Evolutionary conservation across 1,140 invertebrate species (phyloP).

Genomic region (Archegozetes longisetosus): DNA sequence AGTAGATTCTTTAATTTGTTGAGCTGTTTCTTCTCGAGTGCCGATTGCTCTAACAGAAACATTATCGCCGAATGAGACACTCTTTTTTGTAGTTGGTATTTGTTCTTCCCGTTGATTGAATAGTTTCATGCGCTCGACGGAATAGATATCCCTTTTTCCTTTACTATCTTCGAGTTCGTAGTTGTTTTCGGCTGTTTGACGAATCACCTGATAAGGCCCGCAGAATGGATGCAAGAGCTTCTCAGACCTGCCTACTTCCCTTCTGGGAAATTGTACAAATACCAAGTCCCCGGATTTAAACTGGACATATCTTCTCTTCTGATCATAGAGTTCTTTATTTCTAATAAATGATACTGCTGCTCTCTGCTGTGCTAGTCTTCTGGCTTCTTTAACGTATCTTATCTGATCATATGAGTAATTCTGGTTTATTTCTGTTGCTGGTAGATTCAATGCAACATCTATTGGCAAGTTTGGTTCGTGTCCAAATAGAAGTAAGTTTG

Average conservation of each 20-base stretch:
- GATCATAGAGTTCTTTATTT: not conserved
- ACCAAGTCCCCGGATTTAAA: slow-evolving; percentile 12
- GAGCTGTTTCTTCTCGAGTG: no score
- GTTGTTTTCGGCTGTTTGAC: not conserved
- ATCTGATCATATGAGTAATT: not conserved
- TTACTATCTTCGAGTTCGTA: not conserved
- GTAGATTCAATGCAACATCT: not conserved
- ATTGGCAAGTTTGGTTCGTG: slow-evolving; percentile 22
- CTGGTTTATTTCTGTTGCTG: not conserved
- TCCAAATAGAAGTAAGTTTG: slow-evolving; percentile 33
- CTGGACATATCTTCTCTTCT: not conserved
- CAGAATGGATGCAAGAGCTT: slow-evolving; percentile 14
- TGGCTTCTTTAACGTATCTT: not conserved
- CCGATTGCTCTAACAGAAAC: no score
- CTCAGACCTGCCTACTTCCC: slow-evolving; percentile 8
- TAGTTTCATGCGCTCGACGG: not conserved
- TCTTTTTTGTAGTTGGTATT: no score
- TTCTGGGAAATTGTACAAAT: slow-evolving; percentile 9
- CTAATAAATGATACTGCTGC: not conserved
- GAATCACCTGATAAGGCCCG: slow-evolving; percentile 12
- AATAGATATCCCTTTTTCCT: not conserved
- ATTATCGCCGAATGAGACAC: no score
- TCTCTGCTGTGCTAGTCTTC: not conserved
- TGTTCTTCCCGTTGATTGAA: no score
- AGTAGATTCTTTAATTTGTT: no score